These are phyloP conservation scores for Typhlichthys subterraneus DNA, from an alignment of 2,797 vertebrate species.

Conservation along the genomic window DNA sequence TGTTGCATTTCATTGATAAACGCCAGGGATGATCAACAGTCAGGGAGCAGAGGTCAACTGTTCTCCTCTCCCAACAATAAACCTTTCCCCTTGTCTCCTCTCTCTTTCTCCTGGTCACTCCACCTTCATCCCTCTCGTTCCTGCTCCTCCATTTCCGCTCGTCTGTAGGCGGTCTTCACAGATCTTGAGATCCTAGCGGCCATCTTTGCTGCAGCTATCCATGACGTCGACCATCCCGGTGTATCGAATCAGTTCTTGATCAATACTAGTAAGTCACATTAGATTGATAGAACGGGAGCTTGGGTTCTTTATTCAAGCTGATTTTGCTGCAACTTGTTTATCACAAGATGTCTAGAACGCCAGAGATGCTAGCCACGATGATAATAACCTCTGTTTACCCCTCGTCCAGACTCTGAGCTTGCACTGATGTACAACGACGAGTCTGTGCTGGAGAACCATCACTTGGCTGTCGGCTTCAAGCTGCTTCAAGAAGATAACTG, in stretches of 20 bases:
- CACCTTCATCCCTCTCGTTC: neutral
- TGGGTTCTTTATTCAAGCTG: neutral
- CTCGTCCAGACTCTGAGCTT: conserved; percentile 88
- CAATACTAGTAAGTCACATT: conserved; percentile 91
- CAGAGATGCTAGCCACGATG: neutral
- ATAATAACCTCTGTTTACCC: neutral
- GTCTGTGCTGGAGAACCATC: conserved; percentile 95
- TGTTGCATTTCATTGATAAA: neutral
- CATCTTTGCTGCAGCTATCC: conserved; percentile 96
- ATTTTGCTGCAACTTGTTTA: too few species aligned
- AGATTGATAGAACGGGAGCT: neutral
- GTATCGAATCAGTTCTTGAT: conserved; percentile 99
- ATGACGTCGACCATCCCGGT: conserved; percentile 97
- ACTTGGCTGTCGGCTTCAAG: conserved; percentile 93
- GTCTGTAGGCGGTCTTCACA: conserved; percentile 91
- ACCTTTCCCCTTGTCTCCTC: too few species aligned
- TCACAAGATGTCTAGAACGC: too few species aligned
- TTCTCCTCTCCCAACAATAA: conserved; percentile 5
- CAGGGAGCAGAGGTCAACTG: neutral
- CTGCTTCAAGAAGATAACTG: conserved; percentile 92
- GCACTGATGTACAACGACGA: conserved; percentile 98
- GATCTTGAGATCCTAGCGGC: conserved; percentile 97
- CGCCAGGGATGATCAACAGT: neutral
- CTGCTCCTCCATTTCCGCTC: neutral
- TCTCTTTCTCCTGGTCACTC: too few species aligned